Conservation (phyloP, 2,888 invertebrate genomes). For the Euclidia mi region DNA sequence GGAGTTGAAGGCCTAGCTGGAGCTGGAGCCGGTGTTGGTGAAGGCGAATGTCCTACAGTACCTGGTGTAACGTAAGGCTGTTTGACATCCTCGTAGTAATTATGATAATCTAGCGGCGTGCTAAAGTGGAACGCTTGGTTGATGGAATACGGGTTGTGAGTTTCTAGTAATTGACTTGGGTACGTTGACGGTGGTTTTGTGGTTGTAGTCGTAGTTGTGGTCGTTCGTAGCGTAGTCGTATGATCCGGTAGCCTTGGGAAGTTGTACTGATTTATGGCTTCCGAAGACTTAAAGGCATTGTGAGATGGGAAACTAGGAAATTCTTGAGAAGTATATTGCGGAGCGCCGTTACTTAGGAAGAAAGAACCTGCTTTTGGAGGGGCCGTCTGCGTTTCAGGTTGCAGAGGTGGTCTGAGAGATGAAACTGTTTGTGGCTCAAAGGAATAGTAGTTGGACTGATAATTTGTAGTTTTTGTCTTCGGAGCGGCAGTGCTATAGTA, state of each 20-base stretch:
- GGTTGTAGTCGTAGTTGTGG: slow-evolving; percentile 69
- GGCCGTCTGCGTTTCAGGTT: slow-evolving; percentile 57
- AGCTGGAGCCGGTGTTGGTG: slow-evolving; percentile 47
- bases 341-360: slow-evolving; percentile 68
- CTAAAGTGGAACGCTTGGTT: slow-evolving; percentile 87
- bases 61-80: slow-evolving; percentile 70
- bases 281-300: slow-evolving; percentile 58
- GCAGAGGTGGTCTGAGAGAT: slow-evolving; percentile 68
- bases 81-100: slow-evolving; percentile 79
- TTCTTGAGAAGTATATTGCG: slow-evolving; percentile 70
- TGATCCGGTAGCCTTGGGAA: slow-evolving; percentile 64
- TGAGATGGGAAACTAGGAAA: slow-evolving; percentile 66
- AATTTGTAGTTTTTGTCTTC: slow-evolving; percentile 65
- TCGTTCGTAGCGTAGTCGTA: slow-evolving; percentile 66
- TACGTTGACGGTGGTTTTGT: slow-evolving; percentile 77
- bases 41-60: slow-evolving; percentile 53
- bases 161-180: slow-evolving; percentile 81
- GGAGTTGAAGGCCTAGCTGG: slow-evolving; percentile 53
- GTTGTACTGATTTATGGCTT: slow-evolving; percentile 63
- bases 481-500: slow-evolving; percentile 83
- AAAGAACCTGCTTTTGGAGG: slow-evolving; percentile 73
- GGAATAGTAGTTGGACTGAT: slow-evolving; percentile 79
- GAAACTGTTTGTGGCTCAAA: slow-evolving; percentile 83
- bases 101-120: slow-evolving; percentile 84
- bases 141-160: slow-evolving; percentile 86